phyloP scores from a whole-genome alignment of 2,888 invertebrate species.

The Graphium colonna region DNA sequence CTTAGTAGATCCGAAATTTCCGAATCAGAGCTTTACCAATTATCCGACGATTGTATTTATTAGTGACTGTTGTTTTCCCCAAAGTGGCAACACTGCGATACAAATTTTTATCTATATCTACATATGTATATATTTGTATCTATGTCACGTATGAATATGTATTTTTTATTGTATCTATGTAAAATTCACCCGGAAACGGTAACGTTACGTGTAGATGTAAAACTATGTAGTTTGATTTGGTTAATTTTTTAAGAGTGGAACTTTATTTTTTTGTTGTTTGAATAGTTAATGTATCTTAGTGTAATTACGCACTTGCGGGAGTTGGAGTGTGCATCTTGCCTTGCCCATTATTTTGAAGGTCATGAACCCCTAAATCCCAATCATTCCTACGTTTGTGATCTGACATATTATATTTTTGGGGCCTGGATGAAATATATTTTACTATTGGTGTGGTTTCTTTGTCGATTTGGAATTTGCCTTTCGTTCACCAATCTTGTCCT shows the following conservation, averaged over 20 bases:
- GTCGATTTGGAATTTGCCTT: neutral
- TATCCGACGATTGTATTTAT: constrained; percentile 31
- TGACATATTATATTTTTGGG: neutral
- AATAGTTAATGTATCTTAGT: constrained; percentile 42
- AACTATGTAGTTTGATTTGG: constrained; percentile 52
- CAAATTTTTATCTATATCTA: constrained; percentile 52
- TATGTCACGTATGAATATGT: neutral
- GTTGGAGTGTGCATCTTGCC: constrained; percentile 34
- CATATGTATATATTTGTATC: constrained; percentile 28
- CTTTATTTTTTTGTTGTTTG: constrained; percentile 58
- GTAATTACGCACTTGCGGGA: constrained; percentile 44
- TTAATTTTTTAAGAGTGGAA: constrained; percentile 52
- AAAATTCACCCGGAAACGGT: constrained; percentile 39
- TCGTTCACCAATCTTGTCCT: neutral
- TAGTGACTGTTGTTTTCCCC: constrained; percentile 31
- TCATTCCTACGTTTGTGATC: too few species aligned
- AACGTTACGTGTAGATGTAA: constrained; percentile 43
- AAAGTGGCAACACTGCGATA: constrained; percentile 40
- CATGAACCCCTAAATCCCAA: too few species aligned
- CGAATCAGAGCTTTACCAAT: constrained; percentile 57
- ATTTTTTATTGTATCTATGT: constrained; percentile 38
- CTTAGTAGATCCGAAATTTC: constrained; percentile 52
- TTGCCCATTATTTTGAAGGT: too few species aligned
- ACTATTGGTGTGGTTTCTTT: neutral
- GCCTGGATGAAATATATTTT: constrained; percentile 1